Conservation (phyloP, 2,888 invertebrate genomes). For the Coleophora flavipennella region DNA sequence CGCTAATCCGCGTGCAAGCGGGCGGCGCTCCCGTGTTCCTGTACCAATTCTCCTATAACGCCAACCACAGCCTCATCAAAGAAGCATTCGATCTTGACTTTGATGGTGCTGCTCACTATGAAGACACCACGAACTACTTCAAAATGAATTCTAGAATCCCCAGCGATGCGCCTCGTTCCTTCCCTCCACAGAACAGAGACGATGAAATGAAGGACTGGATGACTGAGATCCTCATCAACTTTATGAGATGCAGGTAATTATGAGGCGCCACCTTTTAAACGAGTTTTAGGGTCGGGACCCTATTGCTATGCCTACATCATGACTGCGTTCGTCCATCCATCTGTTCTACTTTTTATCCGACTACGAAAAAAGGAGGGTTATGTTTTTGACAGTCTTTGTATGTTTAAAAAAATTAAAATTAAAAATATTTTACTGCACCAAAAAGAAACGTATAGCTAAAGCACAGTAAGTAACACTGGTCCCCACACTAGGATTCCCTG, state of each 20-base stretch:
- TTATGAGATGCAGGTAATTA: constrained; percentile 42
- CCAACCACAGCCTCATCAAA: constrained; percentile 45
- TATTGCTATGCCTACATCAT: too few relatives aligned
- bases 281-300: too few relatives aligned
- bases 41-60: constrained; percentile 58
- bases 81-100: constrained; percentile 22
- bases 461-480: too few relatives aligned
- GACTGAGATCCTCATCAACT: constrained; percentile 38
- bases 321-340: too few relatives aligned
- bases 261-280: not conserved
- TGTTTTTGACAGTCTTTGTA: too few relatives aligned
- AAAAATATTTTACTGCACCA: too few relatives aligned
- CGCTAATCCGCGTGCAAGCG: constrained; percentile 16
- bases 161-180: constrained; percentile 13
- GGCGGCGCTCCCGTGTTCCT: constrained; percentile 38
- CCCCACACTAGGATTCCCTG: too few relatives aligned
- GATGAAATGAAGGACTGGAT: constrained; percentile 37
- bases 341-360: too few relatives aligned
- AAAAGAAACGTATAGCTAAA: too few relatives aligned
- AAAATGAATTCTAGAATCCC: constrained; percentile 21
- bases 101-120: constrained; percentile 45
- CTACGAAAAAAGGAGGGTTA: too few relatives aligned
- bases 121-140: constrained; percentile 60
- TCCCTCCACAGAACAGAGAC: constrained; percentile 22
- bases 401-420: too few relatives aligned